Evolutionary conservation across 92 coral and sea anemone genomes (phyloP).

Genomic region (Montipora capitata): DNA sequence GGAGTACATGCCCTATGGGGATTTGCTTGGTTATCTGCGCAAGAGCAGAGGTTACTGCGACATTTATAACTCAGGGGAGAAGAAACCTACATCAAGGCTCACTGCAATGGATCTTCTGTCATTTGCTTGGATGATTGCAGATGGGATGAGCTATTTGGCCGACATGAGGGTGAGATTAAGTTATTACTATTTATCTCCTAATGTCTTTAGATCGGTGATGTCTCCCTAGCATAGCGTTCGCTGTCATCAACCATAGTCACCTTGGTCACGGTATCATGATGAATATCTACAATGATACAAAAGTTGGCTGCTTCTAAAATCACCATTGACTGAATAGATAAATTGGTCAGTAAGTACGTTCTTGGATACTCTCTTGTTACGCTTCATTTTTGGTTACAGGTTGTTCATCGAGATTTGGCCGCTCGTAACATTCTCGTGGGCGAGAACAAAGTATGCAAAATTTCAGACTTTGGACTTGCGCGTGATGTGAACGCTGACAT

Average conservation of each 20-base stretch:
- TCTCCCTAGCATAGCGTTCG: too few relatives aligned
- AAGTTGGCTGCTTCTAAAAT: too few relatives aligned
- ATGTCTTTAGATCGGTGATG: too few relatives aligned
- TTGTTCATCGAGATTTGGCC: constrained; percentile 52
- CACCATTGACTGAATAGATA: too few relatives aligned
- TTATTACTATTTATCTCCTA: too few relatives aligned
- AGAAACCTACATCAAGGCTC: constrained; percentile 9
- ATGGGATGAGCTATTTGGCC: constrained; percentile 16
- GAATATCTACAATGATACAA: too few relatives aligned
- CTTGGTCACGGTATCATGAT: too few relatives aligned
- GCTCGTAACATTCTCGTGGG: constrained; percentile 66
- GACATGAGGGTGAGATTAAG: constrained; percentile 60
- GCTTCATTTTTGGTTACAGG: background rate
- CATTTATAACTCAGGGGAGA: background rate
- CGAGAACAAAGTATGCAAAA: constrained; percentile 62
- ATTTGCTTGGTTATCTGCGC: constrained; percentile 40
- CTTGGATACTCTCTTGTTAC: too few relatives aligned
- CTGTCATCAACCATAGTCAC: too few relatives aligned
- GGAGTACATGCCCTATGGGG: too few relatives aligned
- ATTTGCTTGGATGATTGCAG: constrained; percentile 19
- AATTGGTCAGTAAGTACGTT: too few relatives aligned
- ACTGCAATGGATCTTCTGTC: constrained; percentile 49
- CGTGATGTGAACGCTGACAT: constrained; percentile 49
- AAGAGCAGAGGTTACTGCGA: constrained; percentile 76
- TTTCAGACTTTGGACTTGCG: constrained; percentile 73